These are phyloP conservation scores for Osmerus eperlanus DNA, from an alignment of 2,113 vertebrate genomes.

Conservation along the genomic window DNA sequence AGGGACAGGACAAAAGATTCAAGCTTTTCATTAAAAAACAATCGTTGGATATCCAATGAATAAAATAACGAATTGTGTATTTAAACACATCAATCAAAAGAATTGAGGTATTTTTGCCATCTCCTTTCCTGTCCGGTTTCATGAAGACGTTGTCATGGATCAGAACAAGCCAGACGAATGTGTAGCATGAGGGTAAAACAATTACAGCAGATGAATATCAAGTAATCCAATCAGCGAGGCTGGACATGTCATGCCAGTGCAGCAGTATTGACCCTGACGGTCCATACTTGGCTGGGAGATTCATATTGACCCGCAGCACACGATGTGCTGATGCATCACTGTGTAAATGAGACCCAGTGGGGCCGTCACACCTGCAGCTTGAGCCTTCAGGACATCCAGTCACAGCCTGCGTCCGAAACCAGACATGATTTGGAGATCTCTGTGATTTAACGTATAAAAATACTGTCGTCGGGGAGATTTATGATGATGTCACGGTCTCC, in stretches of 20 bases:
- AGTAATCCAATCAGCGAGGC: slow-evolving; percentile 69
- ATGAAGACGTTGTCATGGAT: slow-evolving; percentile 29
- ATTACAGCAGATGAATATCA: slow-evolving; percentile 64
- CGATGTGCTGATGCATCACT: slow-evolving; percentile 70
- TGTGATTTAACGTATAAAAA: no score
- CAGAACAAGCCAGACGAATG: slow-evolving; percentile 40
- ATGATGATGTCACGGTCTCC: neutral
- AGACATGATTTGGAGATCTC: no score
- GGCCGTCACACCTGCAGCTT: slow-evolving; percentile 44
- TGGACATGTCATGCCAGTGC: slow-evolving; percentile 65
- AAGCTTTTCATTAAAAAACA: neutral
- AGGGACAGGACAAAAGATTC: neutral
- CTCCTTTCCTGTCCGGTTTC: neutral
- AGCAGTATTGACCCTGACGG: slow-evolving; percentile 69
- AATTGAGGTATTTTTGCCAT: neutral
- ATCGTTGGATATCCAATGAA: neutral
- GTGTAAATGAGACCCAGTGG: slow-evolving; percentile 55
- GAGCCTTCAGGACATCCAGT: neutral
- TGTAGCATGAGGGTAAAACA: slow-evolving; percentile 62
- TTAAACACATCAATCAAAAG: slow-evolving; percentile 18
- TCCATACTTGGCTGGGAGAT: slow-evolving; percentile 54
- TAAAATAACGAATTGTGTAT: neutral
- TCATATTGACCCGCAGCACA: slow-evolving; percentile 58
- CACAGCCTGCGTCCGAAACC: no score
- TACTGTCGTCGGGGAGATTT: neutral